Evolutionary conservation across 2,113 vertebrate genomes (phyloP), one percentile per base, ranked within the genome.

Genomic region (Hippocampus guttulatus): DNA sequence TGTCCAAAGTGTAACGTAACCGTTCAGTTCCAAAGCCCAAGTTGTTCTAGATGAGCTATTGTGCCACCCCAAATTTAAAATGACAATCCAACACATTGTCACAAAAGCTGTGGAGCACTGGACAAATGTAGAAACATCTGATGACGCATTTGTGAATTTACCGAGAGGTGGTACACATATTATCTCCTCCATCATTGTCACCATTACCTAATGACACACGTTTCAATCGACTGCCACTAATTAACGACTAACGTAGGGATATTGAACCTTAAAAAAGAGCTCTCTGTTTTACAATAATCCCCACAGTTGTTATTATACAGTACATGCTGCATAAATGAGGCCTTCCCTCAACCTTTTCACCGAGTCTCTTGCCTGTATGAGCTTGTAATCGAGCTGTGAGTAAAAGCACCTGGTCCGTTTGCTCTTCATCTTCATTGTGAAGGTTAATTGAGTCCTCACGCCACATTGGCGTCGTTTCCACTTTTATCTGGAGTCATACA

Each of bases 341-440:
- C 62, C 25, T 23, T 38, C 9, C 62, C 62, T 41, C 38, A 41
- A 43, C 62, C 62, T 64, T 64, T 64, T 23, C 62, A 9, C 62
- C 0, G 33, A 10, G 61, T 41, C 61, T 62, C 60, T 62, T 62
- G 60, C 30, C 60, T 62, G 30, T 20, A 62, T 11, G 30, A 62
- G 62, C 38, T n/a, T 21, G 62, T 64, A 23, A 64, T 64, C 14
- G 62, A 64, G 62, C 62, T 43, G 38, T 64, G 62, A 64, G 21
- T 64, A 64, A 64, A 64, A 41, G 10, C 62, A 43, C 33, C 27
- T 41, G 21, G 9, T 1, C 62, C 38, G 18, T 64, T 64, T 43
- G 62, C 38, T 64, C 62, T 64, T 64, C 21, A n/a, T 43, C 38
- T 64, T 64, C 38, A 64, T 64, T 64, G 62, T 64, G 40, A 64